Evolutionary conservation across 2,888 invertebrate genomes (phyloP).

Genomic region (Sipha maydis): DNA sequence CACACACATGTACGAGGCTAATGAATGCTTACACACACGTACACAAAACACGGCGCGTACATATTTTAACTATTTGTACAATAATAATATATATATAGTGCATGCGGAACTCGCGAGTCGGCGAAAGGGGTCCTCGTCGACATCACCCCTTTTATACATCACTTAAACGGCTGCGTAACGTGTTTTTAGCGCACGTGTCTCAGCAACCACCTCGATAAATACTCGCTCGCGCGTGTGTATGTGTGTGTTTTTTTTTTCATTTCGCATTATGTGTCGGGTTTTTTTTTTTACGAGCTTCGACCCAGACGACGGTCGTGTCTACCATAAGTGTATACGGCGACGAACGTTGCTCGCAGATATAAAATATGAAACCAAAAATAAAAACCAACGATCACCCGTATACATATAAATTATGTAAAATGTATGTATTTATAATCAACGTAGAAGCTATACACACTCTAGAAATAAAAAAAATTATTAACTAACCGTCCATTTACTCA

Average conservation of each 20-base stretch:
- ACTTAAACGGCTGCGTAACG: constrained; percentile 4
- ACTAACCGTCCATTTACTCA: neutral
- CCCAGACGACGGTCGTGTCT: neutral
- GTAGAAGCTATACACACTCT: neutral
- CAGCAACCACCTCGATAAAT: neutral
- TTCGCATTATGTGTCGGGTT: neutral
- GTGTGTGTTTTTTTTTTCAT: neutral
- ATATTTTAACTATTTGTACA: neutral
- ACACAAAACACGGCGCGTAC: neutral
- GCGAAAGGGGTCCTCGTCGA: neutral
- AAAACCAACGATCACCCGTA: neutral
- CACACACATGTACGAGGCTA: neutral
- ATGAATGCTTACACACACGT: neutral
- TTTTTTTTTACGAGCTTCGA: neutral
- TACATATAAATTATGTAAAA: neutral
- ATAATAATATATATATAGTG: neutral
- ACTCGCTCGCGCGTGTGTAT: neutral
- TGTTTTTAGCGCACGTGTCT: constrained; percentile 7
- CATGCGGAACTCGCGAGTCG: neutral
- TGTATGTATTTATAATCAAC: neutral
- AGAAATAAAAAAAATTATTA: neutral
- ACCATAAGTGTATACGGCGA: neutral
- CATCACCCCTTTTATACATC: neutral
- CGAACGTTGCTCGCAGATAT: neutral
- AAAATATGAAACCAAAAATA: neutral